These are phyloP conservation scores for Sphaeramia orbicularis DNA, from an alignment of 2,797 vertebrate species.

Conservation along the genomic window DNA sequence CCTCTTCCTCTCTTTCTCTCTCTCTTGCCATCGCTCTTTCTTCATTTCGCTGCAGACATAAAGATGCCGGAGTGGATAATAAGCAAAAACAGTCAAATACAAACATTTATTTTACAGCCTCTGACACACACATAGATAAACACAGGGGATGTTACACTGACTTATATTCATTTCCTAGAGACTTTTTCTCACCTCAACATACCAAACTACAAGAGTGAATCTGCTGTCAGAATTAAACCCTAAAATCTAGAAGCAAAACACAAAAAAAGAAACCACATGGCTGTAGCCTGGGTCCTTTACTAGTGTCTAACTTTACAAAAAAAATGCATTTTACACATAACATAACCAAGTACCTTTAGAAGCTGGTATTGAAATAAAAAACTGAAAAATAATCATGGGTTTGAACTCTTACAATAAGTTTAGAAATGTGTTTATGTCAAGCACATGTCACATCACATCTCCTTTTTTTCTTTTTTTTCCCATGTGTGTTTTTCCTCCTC, in stretches of 20 bases:
- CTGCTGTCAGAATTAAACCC: conserved; percentile 34
- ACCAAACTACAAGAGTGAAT: no score
- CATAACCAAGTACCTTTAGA: conserved; percentile 33
- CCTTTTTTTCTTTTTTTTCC: conserved; percentile 3
- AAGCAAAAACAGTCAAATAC: conserved; percentile 3
- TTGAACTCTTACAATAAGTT: conserved; percentile 20
- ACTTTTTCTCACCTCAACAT: no score
- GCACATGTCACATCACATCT: background rate
- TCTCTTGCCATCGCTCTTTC: conserved; percentile 31
- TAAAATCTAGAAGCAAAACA: conserved; percentile 54
- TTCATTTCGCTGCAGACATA: conserved; percentile 31
- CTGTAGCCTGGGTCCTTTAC: conserved; percentile 51
- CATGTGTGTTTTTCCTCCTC: conserved; percentile 60
- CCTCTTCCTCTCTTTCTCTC: conserved; percentile 33
- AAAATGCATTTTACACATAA: conserved; percentile 56
- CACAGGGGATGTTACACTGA: background rate
- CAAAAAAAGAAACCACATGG: conserved; percentile 68
- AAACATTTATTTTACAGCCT: conserved; percentile 35
- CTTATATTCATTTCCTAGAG: no score
- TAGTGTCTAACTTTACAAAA: conserved; percentile 40
- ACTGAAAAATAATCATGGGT: background rate
- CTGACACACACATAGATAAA: background rate
- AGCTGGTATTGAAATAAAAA: background rate
- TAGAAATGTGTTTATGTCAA: conserved; percentile 24
- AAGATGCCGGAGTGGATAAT: conserved; percentile 44